Conservation (phyloP, 2,888 invertebrate genomes). For the Panopea generosa region DNA sequence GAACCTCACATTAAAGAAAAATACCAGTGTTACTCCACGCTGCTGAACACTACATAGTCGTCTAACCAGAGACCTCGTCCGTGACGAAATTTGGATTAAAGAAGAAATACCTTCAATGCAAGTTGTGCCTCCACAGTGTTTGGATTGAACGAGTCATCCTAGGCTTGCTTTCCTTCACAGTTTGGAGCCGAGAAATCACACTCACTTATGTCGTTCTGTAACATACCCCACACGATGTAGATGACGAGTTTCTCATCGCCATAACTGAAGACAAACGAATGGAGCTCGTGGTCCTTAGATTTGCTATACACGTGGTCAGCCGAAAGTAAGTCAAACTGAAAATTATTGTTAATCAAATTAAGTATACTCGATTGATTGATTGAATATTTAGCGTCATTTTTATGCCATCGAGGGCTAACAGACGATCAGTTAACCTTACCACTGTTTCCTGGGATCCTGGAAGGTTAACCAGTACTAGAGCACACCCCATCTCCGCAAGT, state of each 20-base stretch:
- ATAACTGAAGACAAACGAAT: conserved; percentile 62
- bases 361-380: no score
- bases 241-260: conserved; percentile 51
- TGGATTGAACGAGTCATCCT: conserved; percentile 73
- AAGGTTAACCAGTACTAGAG: no score
- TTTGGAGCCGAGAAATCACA: conserved; percentile 74
- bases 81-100: neutral
- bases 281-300: conserved; percentile 41
- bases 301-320: conserved; percentile 59
- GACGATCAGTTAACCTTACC: no score
- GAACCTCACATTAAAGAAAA: no score
- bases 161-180: conserved; percentile 70
- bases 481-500: no score
- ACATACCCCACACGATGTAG: conserved; percentile 73
- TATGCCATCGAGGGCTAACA: no score
- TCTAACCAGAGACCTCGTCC: no score
- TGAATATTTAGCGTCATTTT: no score
- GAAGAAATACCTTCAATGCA: conserved; percentile 50
- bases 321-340: conserved; percentile 20
- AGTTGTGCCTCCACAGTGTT: conserved; percentile 69
- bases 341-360: no score
- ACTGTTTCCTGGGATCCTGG: no score
- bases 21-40: no score
- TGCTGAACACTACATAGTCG: no score
- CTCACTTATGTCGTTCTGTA: conserved; percentile 65